phyloP scores from a whole-genome alignment of 2,113 vertebrate species.

The Corapipo altera region DNA sequence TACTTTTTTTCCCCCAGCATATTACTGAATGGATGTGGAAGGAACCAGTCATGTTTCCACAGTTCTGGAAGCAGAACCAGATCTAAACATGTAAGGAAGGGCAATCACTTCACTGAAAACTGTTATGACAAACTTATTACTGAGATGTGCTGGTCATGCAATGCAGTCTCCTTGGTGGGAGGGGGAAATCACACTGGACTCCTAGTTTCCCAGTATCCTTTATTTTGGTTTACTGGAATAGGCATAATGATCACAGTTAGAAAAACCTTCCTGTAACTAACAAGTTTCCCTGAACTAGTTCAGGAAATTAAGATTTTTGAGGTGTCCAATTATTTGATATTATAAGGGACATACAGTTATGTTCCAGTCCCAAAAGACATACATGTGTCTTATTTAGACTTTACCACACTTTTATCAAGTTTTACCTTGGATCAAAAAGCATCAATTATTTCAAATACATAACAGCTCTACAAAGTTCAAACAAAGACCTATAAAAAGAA shows the following conservation, averaged over 20 bases:
- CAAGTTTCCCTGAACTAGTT: background rate
- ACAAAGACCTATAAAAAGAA: background rate
- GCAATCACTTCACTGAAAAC: background rate
- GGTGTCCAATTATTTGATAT: background rate
- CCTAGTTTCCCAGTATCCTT: background rate
- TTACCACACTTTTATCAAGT: background rate
- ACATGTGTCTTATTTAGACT: background rate
- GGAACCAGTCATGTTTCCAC: accelerated
- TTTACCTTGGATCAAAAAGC: background rate
- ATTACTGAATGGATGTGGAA: background rate
- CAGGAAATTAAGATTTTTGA: background rate
- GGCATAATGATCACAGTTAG: background rate
- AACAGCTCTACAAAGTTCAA: background rate
- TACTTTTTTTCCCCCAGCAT: background rate
- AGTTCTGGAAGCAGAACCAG: background rate
- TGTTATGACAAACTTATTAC: background rate
- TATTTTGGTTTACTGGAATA: background rate
- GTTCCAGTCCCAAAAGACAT: background rate
- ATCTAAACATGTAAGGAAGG: background rate
- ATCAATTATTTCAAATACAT: background rate
- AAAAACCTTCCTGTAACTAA: background rate
- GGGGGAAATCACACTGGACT: background rate
- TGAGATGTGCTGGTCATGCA: background rate
- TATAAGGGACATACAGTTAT: background rate
- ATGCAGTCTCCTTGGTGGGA: background rate